Base-by-base conservation (phyloP, 2,113 vertebrate species). In the Oryzias javanicus region DNA sequence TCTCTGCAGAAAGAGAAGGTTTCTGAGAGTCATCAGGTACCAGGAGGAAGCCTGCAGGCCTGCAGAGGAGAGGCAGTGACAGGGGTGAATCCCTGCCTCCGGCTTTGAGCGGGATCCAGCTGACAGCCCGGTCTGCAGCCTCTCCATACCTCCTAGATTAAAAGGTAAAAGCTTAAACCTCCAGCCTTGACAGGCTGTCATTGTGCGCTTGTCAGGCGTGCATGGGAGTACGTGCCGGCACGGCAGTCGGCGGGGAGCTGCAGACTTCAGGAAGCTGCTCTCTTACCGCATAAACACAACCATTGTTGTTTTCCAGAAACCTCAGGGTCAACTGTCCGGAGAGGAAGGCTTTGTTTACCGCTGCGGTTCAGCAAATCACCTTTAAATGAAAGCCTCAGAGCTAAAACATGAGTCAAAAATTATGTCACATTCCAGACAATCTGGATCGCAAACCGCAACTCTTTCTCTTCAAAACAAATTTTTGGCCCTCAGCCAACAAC, bases 141-240 rank as follows among this genome's bases (percentile, higher is more conserved):
- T 41, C 40, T 55, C 18, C 48, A 50, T 46, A 42, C 46, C 46
- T 65, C 40, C 14, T 61, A 72, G 63, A 68, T 49, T 56, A 57
- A 72, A 60, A 67, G 62, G 63, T 67, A 74, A 74, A 80, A 67
- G 41, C 27, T 22, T 44, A 24, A 71, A 68, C 47, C 61, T 80
- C n/a, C 44, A 16, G 42, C 17, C 55, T 57, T 74, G 72, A 82
- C 75, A 80, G 59, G 63, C 60, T 74, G 76, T 67, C 75, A 76
- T 51, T 80, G 51, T 69, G 51, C 65, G 55, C 68, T 62, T 74
- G 60, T 74, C 41, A 42, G 55, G 52, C 64, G 63, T 55, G 53
- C 56, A 48, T 20, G 22, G 42, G 58, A 52, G 49, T 54, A 64
- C 4, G 12, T 24, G 22, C 55, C 52, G 29, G 70, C 52, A 55